Conservation (phyloP, 2,888 invertebrate genomes). For the Adineta ricciae region DNA sequence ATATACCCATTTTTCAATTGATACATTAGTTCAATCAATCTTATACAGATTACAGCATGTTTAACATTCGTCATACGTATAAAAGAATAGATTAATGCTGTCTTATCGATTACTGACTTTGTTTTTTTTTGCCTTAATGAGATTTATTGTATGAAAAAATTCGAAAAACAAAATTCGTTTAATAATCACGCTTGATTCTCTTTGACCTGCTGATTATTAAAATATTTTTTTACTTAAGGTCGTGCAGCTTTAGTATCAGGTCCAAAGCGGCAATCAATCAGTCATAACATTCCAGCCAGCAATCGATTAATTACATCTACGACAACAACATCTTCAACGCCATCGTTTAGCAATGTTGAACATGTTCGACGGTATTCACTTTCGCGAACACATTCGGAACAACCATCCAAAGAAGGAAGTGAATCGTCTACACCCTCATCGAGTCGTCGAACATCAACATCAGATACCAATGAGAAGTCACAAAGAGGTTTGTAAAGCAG, state of each 20-base stretch:
- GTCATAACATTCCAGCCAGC: neutral
- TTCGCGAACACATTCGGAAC: neutral
- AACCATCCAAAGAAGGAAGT: neutral
- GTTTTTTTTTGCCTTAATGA: neutral
- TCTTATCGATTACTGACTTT: neutral
- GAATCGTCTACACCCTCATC: neutral
- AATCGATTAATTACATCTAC: constrained; percentile 2
- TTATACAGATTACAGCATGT: neutral
- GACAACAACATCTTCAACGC: neutral
- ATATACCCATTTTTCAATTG: neutral
- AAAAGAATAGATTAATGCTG: neutral
- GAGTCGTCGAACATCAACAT: neutral
- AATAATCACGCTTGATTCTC: neutral
- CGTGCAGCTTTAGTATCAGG: neutral
- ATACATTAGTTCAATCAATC: neutral
- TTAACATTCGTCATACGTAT: neutral
- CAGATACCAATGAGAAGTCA: neutral
- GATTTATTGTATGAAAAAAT: neutral
- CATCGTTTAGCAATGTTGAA: neutral
- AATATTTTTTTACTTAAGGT: neutral
- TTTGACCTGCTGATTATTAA: neutral
- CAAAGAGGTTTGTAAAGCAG: neutral
- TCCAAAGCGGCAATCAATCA: neutral
- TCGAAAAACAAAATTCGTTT: neutral
- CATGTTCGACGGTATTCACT: neutral